These are phyloP conservation scores for Agrochola litura DNA, from an alignment of 2,888 invertebrate species.

Conservation along the genomic window DNA sequence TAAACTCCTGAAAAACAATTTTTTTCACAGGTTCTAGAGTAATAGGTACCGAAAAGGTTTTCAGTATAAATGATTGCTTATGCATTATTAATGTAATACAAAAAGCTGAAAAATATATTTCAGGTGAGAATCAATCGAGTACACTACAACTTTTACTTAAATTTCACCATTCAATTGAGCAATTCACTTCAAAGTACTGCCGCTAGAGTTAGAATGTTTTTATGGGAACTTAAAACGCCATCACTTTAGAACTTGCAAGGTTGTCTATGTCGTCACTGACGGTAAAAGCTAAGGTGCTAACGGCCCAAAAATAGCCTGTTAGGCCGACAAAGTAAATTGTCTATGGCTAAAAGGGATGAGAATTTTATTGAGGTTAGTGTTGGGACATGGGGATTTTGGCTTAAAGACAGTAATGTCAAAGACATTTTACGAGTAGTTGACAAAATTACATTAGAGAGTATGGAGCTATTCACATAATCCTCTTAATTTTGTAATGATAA, in stretches of 20 bases:
- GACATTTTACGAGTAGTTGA: background rate
- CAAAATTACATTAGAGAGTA: no score
- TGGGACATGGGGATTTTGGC: background rate
- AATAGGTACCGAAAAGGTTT: background rate
- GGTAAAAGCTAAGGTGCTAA: slow-evolving; percentile 32
- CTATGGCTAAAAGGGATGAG: slow-evolving; percentile 19
- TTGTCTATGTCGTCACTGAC: slow-evolving; percentile 13
- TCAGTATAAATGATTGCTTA: background rate
- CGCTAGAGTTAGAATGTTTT: slow-evolving; percentile 38
- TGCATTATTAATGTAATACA: no score
- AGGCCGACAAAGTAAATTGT: slow-evolving; percentile 52
- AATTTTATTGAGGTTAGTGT: background rate
- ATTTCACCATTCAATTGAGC: slow-evolving; percentile 32
- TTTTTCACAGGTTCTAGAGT: background rate
- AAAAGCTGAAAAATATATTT: background rate
- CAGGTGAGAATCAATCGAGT: slow-evolving; percentile 11
- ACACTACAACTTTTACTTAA: background rate
- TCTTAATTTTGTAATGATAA: background rate
- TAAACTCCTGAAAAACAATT: background rate
- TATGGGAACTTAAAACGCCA: slow-evolving; percentile 46
- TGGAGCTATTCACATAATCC: no score
- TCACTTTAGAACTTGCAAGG: slow-evolving; percentile 32
- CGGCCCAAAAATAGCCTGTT: slow-evolving; percentile 38
- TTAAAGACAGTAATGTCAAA: background rate
- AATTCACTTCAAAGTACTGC: slow-evolving; percentile 39